Base-by-base conservation (phyloP, 1,140 invertebrate genomes). In the Ceratosolen solmsi region DNA sequence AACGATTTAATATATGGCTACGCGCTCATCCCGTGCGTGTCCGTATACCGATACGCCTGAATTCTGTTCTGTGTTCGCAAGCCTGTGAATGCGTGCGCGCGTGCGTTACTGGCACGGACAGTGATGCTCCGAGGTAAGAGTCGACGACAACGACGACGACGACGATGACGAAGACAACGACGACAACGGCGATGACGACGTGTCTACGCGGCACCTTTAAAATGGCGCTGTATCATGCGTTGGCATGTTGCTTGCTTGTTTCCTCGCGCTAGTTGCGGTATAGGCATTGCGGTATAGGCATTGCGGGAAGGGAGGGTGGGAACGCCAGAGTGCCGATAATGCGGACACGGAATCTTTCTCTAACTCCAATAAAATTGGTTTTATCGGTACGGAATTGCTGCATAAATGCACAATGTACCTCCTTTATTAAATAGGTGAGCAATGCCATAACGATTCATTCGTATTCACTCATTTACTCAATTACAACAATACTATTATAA, bases 191-290 rank as follows among this genome's bases (percentile, higher is more conserved):
- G 30, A 2, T 54, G 58, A 68, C 74, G 46, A 78, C 46, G 30
- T 79, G 77, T 70, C 77, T 79, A 79, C 77, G 30, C 65, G 77
- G 77, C 65, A 25, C 77, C 51, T 79, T 80, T 74, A 80, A 80
- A 80, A 80, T 80, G 79, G 79, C 79, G 79, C 71, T 65, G 79
- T 22, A 36, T 75, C 41, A 22, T 33, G 7, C 17, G 22, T 56
- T 4, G n/a, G n/a, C n/a, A n/a, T 2, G 11, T 41, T 11, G 7
- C 33, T 49, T 20, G 5, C 49, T 3, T 41, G 25, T 65, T 65
- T 36, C 22, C 17, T 20, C 9, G 27, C 33, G 30, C 27, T 27
- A 27, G 33, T 65, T n/a, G n/a, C n/a, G n/a, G n/a, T n/a, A n/a
- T n/a, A n/a, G n/a, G n/a, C n/a, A n/a, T n/a, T n/a, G n/a, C n/a